These are phyloP conservation scores for Drosophila falleni DNA, from an alignment of 2,888 invertebrate species.

Conservation along the genomic window DNA sequence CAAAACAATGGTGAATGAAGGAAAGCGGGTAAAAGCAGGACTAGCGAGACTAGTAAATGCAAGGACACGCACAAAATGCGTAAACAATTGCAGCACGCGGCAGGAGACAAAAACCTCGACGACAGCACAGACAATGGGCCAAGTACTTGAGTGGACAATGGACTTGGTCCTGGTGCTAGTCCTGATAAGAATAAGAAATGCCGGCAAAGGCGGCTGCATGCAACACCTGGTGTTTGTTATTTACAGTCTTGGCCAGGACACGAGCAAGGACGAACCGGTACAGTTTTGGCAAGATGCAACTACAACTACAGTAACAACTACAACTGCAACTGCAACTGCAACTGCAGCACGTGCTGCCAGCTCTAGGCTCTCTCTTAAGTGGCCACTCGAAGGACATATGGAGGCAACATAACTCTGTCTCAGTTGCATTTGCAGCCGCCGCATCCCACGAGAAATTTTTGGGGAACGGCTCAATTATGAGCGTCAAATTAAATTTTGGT, in stretches of 20 bases:
- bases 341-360: conserved; percentile 56
- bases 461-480: conserved; percentile 66
- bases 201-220: conserved; percentile 60
- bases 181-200: conserved; percentile 59
- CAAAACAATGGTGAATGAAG: conserved; percentile 72
- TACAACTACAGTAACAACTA: too few species aligned
- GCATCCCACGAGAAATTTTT: conserved; percentile 43
- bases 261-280: conserved; percentile 53
- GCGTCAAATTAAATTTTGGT: conserved; percentile 67
- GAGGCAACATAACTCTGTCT: conserved; percentile 10
- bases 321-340: conserved; percentile 18
- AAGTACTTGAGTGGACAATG: conserved; percentile 71
- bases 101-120: conserved; percentile 59
- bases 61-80: conserved; percentile 71
- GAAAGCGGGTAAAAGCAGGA: conserved; percentile 11
- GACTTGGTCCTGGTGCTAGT: conserved; percentile 23
- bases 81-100: conserved; percentile 69
- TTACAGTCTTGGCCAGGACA: conserved; percentile 35
- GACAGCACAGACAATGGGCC: conserved; percentile 66
- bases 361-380: conserved; percentile 27
- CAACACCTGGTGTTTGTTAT: conserved; percentile 72
- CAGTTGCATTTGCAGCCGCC: conserved; percentile 42
- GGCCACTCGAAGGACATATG: conserved; percentile 35
- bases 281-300: conserved; percentile 57
- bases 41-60: conserved; percentile 58